Conservation (phyloP, 2,888 invertebrate species). For the Xylota sylvarum region DNA sequence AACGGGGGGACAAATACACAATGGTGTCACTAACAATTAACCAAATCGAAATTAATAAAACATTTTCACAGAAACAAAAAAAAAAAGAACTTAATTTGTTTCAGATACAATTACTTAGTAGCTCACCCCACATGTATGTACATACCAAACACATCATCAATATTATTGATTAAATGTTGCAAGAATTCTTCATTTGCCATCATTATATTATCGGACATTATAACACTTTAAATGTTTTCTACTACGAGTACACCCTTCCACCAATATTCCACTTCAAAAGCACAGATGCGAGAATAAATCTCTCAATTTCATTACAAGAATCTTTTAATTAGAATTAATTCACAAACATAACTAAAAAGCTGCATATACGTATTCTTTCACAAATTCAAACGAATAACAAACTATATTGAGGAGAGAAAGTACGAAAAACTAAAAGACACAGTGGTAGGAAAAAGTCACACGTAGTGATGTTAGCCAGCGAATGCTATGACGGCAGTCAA, state of each 20-base stretch:
- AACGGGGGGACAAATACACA: constrained; percentile 11
- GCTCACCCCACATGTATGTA: constrained; percentile 55
- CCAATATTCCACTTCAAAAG: constrained; percentile 61
- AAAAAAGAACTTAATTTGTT: neutral
- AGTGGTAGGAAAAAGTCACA: constrained; percentile 49
- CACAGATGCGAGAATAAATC: constrained; percentile 47
- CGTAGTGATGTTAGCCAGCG: constrained; percentile 52
- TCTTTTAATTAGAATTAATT: neutral
- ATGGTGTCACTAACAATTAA: constrained; percentile 13
- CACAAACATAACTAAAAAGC: constrained; percentile 23
- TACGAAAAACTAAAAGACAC: constrained; percentile 18
- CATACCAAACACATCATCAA: constrained; percentile 84
- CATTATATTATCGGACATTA: constrained; percentile 71
- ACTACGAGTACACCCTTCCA: neutral
- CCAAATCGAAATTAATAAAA: constrained; percentile 2
- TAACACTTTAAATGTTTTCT: constrained; percentile 6
- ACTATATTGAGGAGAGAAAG: neutral
- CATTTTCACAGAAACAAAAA: constrained; percentile 2
- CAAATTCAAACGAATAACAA: constrained; percentile 22
- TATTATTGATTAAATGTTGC: constrained; percentile 82
- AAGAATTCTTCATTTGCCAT: constrained; percentile 82
- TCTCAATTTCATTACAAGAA: constrained; percentile 25
- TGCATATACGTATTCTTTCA: neutral
- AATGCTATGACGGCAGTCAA: constrained; percentile 68
- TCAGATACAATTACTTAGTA: constrained; percentile 32